Evolutionary conservation across 2,888 invertebrate genomes (phyloP).

Genomic region (Heterodera filipjevi): DNA sequence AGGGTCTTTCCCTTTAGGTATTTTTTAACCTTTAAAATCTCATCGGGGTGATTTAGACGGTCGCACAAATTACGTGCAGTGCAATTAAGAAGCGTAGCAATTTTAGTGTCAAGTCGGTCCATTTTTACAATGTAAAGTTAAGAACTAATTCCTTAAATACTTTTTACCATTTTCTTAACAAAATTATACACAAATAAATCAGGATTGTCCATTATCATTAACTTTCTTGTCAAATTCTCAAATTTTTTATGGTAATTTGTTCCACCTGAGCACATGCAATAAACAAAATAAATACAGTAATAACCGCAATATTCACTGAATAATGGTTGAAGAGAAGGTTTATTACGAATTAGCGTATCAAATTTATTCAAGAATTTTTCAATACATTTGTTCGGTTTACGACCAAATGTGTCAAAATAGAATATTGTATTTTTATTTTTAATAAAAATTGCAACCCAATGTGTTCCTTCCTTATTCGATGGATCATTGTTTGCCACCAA

Average conservation of each 20-base stretch:
- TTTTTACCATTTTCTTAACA: constrained; percentile 10
- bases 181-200: constrained; percentile 11
- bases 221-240: not conserved
- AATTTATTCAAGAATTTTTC: not conserved
- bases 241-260: not conserved
- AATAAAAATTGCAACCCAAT: not conserved
- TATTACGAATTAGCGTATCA: not conserved
- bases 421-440: not conserved
- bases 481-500: not conserved
- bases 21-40: not conserved
- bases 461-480: not conserved
- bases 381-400: not conserved
- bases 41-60: not conserved
- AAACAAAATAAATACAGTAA: constrained; percentile 1
- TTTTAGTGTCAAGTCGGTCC: not conserved
- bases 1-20: not conserved
- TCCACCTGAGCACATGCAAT: not conserved
- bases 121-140: not conserved
- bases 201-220: not conserved
- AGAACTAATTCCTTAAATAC: not conserved
- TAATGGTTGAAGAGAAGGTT: not conserved
- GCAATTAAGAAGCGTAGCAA: constrained; percentile 2
- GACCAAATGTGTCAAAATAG: not conserved
- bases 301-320: not conserved
- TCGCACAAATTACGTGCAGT: not conserved